These are phyloP conservation scores for Cryptomyrus ogoouensis DNA, from an alignment of 2,113 vertebrate genomes.

Conservation along the genomic window DNA sequence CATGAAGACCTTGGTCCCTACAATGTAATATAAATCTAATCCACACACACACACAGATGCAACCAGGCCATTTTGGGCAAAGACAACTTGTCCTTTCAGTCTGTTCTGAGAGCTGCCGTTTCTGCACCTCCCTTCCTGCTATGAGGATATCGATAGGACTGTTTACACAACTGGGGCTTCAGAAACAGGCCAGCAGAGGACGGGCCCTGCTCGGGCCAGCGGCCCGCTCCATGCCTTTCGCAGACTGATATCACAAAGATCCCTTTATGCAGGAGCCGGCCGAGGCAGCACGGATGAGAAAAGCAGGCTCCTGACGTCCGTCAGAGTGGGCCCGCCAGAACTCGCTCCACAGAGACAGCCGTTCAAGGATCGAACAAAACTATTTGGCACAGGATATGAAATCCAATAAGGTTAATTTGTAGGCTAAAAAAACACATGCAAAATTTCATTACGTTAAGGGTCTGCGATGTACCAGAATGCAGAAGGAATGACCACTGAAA, in stretches of 20 bases:
- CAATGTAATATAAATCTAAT: too few species aligned
- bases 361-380: not conserved
- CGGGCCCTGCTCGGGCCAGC: not conserved
- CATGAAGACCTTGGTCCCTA: too few species aligned
- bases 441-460: not conserved
- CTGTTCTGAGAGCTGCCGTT: not conserved
- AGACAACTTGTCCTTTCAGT: not conserved
- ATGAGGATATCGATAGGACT: conserved; percentile 9
- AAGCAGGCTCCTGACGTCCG: conserved; percentile 5
- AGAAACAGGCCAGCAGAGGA: conserved; percentile 1
- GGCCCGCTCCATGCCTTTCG: conserved; percentile 17
- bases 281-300: conserved; percentile 5
- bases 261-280: conserved; percentile 21
- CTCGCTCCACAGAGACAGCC: not conserved
- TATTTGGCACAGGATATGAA: conserved; percentile 1
- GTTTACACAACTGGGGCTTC: conserved; percentile 18
- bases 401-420: not conserved
- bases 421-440: not conserved
- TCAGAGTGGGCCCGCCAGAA: not conserved
- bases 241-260: conserved; percentile 27
- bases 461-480: not conserved
- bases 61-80: not conserved
- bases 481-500: not conserved
- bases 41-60: not conserved
- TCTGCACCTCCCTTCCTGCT: not conserved